phyloP scores from a whole-genome alignment of 2,797 vertebrate genomes.

The Echeneis naucrates region DNA sequence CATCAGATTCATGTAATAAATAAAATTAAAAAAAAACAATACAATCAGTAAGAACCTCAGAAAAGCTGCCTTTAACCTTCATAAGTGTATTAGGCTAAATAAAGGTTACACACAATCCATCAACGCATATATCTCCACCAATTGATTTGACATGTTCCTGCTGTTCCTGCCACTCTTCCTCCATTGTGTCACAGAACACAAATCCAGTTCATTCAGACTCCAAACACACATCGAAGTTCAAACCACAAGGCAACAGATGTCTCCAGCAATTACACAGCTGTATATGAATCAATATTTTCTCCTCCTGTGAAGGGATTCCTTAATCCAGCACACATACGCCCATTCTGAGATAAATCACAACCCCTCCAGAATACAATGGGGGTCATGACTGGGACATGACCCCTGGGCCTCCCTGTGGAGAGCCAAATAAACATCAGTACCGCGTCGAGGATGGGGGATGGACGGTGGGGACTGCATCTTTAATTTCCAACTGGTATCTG shows the following conservation, averaged over 20 bases:
- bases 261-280: slow-evolving; percentile 67
- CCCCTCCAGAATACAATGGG: slow-evolving; percentile 69
- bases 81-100: slow-evolving; percentile 12
- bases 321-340: slow-evolving; percentile 25
- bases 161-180: slow-evolving; percentile 20
- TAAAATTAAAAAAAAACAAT: background rate
- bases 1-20: too few species aligned
- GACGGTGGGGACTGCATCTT: background rate
- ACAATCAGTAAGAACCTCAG: background rate
- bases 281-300: slow-evolving; percentile 72
- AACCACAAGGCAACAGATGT: slow-evolving; percentile 66
- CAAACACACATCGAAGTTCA: slow-evolving; percentile 45
- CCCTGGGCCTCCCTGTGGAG: slow-evolving; percentile 50
- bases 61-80: slow-evolving; percentile 17
- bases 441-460: slow-evolving; percentile 38
- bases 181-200: too few species aligned
- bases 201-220: slow-evolving; percentile 47
- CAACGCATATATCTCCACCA: slow-evolving; percentile 10
- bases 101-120: slow-evolving; percentile 40
- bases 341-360: slow-evolving; percentile 53
- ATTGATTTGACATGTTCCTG: slow-evolving; percentile 53
- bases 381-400: slow-evolving; percentile 76
- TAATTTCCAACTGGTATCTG: background rate
- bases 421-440: slow-evolving; percentile 56
- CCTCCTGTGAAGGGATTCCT: slow-evolving; percentile 60